phyloP scores from a whole-genome alignment of 2,797 vertebrate genomes.

The Mionectes olivaceus region DNA sequence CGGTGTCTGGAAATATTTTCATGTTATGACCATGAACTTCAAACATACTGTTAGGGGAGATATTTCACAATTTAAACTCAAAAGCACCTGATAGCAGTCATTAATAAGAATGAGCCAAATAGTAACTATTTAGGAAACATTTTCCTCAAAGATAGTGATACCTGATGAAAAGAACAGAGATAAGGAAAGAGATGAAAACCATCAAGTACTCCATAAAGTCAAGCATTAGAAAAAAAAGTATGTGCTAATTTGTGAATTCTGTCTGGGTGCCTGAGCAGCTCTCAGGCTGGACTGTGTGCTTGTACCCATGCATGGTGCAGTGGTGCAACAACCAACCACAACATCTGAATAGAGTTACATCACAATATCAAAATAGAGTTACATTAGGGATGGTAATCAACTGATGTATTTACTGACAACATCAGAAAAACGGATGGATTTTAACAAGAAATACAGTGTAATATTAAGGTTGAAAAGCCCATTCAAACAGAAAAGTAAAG shows the following conservation, averaged over 20 bases:
- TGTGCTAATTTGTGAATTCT: neutral
- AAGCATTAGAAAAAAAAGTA: neutral
- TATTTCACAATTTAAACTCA: neutral
- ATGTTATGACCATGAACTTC: neutral
- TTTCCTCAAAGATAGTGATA: neutral
- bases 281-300: neutral
- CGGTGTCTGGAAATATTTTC: neutral
- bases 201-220: neutral
- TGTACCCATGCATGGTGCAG: neutral
- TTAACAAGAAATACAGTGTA: neutral
- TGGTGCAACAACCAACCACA: neutral
- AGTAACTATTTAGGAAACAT: neutral
- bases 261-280: neutral
- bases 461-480: neutral
- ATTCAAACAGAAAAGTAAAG: neutral
- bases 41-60: neutral
- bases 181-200: neutral
- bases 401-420: neutral
- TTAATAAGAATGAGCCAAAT: neutral
- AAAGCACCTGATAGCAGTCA: neutral
- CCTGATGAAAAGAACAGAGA: neutral
- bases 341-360: neutral
- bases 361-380: neutral
- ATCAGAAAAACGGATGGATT: neutral
- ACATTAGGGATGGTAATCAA: accelerated